These are phyloP conservation scores for Manduca sexta DNA, from an alignment of 1,140 invertebrate species.

Conservation along the genomic window DNA sequence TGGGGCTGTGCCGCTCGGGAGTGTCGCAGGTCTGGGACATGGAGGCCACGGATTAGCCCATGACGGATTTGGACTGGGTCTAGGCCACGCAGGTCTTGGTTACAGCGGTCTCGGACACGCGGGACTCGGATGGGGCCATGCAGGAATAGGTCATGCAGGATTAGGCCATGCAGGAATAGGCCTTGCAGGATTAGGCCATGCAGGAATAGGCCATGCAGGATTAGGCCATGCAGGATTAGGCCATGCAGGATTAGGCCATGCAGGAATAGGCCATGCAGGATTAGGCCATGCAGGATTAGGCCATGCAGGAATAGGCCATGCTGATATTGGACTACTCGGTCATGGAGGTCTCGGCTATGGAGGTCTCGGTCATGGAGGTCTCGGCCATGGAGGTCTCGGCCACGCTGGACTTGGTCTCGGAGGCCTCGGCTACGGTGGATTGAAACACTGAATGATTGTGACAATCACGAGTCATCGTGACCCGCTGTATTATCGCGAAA, in stretches of 20 bases:
- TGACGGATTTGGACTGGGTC: background rate
- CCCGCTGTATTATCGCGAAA: too few relatives aligned
- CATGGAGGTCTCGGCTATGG: slow-evolving; percentile 6
- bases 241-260: background rate
- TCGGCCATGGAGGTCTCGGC: slow-evolving; percentile 8
- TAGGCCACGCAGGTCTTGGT: slow-evolving; percentile 1
- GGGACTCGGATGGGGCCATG: slow-evolving; percentile 5
- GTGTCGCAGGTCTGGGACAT: too few relatives aligned
- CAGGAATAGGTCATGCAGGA: slow-evolving; percentile 1
- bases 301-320: background rate
- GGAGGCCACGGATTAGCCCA: too few relatives aligned
- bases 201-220: background rate
- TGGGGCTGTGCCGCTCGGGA: slow-evolving; percentile 9
- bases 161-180: slow-evolving; percentile 1
- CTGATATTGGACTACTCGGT: background rate
- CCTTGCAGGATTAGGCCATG: slow-evolving; percentile 3
- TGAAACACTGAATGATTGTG: slow-evolving; percentile 9
- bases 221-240: background rate
- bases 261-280: background rate
- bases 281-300: background rate
- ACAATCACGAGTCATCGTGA: too few relatives aligned
- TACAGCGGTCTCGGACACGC: slow-evolving; percentile 1
- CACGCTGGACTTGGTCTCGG: slow-evolving; percentile 14
- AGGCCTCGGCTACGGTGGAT: slow-evolving; percentile 8
- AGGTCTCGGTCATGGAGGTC: slow-evolving; percentile 8